Conservation (phyloP, 2,888 invertebrate genomes). For the Cheilosia grossa region DNA sequence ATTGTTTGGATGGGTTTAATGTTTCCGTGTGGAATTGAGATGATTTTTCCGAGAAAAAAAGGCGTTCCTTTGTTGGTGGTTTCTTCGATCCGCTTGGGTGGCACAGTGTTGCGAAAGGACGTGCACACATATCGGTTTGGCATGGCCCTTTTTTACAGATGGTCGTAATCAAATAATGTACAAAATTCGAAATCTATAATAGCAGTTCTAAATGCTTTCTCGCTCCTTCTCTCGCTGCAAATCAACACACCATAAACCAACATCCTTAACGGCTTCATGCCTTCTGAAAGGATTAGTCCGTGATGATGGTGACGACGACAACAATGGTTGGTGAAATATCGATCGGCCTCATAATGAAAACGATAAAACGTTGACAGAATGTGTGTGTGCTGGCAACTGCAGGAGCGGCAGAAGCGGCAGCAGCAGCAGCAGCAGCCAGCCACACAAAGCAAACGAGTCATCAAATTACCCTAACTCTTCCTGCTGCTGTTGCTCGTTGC, state of each 20-base stretch:
- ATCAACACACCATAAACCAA: slow-evolving; percentile 22
- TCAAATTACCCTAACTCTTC: slow-evolving; percentile 57
- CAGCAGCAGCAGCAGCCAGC: slow-evolving; percentile 26
- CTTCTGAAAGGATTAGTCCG: slow-evolving; percentile 20
- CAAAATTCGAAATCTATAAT: slow-evolving; percentile 12
- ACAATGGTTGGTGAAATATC: slow-evolving; percentile 50
- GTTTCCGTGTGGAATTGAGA: not conserved
- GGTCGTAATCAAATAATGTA: not conserved
- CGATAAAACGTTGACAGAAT: slow-evolving; percentile 57
- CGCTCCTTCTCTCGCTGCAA: not conserved
- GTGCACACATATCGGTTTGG: not conserved
- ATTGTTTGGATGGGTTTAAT: slow-evolving; percentile 23
- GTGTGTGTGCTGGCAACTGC: slow-evolving; percentile 17
- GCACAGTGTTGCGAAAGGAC: not conserved
- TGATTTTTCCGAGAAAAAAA: slow-evolving; percentile 32
- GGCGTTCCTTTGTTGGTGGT: slow-evolving; percentile 23
- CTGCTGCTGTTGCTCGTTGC: slow-evolving; percentile 4
- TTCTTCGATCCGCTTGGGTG: slow-evolving; percentile 21
- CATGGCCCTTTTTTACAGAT: not conserved
- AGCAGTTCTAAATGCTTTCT: slow-evolving; percentile 4
- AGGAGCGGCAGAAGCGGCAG: slow-evolving; percentile 29
- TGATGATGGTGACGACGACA: not conserved
- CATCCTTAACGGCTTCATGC: slow-evolving; percentile 46
- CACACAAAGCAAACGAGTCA: slow-evolving; percentile 31
- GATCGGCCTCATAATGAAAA: slow-evolving; percentile 53